Conservation (phyloP, 2,113 vertebrate genomes). For the Patagioenas fasciata region DNA sequence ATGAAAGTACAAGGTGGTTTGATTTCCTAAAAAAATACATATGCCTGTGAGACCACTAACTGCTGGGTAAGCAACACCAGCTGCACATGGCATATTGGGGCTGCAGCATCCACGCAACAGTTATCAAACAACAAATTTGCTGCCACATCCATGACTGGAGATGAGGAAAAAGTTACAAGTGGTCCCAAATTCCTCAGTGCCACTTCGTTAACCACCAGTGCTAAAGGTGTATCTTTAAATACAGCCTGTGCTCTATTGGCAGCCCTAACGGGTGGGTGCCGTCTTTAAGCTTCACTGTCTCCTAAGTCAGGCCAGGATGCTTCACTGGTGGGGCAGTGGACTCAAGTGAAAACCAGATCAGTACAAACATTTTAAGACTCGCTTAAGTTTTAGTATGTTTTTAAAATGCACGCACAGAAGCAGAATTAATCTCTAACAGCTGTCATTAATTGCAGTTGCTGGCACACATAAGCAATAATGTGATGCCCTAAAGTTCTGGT, state of each 20-base stretch:
- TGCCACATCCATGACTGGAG: neutral
- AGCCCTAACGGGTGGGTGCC: neutral
- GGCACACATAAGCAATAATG: accelerated
- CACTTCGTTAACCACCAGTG: neutral
- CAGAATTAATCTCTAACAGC: accelerated
- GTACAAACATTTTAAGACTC: neutral
- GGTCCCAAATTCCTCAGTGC: neutral
- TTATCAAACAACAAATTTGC: neutral
- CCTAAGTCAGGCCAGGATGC: neutral
- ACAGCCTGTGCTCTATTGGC: neutral
- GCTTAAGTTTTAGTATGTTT: neutral
- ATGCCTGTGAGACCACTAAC: neutral
- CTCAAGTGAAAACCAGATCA: neutral
- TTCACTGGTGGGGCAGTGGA: neutral
- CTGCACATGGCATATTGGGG: neutral
- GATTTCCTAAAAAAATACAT: neutral
- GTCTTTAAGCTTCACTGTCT: neutral
- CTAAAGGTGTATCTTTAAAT: neutral
- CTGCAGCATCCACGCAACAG: neutral
- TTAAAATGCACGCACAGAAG: neutral
- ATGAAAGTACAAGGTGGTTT: neutral
- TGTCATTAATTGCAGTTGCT: neutral
- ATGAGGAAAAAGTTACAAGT: neutral
- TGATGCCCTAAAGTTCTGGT: neutral
- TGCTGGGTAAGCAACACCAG: neutral